Evolutionary conservation across 1,140 invertebrate species (phyloP), one percentile per base, ranked within the genome.

Genomic region (Steinernema khuongi): DNA sequence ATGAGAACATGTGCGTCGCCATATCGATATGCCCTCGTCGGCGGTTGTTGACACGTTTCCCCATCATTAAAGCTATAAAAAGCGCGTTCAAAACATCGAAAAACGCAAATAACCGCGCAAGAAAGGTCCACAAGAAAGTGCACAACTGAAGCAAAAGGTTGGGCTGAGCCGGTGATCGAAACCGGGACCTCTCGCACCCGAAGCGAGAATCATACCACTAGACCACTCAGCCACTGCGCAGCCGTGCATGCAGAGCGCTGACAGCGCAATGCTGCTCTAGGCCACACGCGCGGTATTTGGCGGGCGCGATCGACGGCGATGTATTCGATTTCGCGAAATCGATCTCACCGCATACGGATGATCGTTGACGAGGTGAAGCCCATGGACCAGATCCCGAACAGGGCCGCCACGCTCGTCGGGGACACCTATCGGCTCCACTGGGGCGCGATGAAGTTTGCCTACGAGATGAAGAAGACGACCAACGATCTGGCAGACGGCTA

Each of bases 171-270:
- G 50, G 50, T 60, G 50, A 75, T 86, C 80, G 86, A 87, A 87
- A 85, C 85, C 86, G 85, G 85, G 85, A 87, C 87, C 87, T 87
- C 87, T 84, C 86, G 86, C 86, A 87, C 86, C 87, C 86, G 83
- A 87, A 87, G 86, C 87, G 86, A 85, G 86, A 87, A 87, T 87
- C 87, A 87, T 87, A 87, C 86, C 87, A 80, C 87, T 87, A 87
- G 87, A 87, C 87, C 87, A 87, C 50, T 60, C 50, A 60, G 50
- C 50, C 50, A 22, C 19, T 14, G n/a, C n/a, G n/a, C 7, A 41
- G 36, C 36, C 7, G 36, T 41, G 36, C 7, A 41, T n/a, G n/a
- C 50, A 60, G 2, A n/a, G 50, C 50, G 50, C 4, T 60, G 4
- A 26, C 50, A 14, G 19, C 14, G 14, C 7, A 41, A 41, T 60